phyloP scores from a whole-genome alignment of 2,113 vertebrate genomes.

The Sander lucioperca region DNA sequence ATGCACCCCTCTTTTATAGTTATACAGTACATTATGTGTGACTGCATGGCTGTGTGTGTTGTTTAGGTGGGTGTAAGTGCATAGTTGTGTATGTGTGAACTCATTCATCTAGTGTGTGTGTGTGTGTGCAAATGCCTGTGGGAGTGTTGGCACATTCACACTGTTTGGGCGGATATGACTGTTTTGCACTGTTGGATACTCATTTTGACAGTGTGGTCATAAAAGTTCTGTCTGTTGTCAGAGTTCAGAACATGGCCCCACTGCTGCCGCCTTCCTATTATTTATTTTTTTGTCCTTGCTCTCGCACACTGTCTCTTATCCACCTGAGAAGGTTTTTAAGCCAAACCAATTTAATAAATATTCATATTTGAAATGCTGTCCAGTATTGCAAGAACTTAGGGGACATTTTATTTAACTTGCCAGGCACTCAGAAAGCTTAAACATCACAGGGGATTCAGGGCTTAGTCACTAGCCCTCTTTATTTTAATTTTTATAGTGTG shows the following conservation, averaged over 20 bases:
- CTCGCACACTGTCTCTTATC: slow-evolving; percentile 48
- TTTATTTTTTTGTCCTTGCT: slow-evolving; percentile 64
- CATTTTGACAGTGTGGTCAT: slow-evolving; percentile 69
- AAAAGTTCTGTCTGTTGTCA: slow-evolving; percentile 67
- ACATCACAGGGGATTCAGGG: slow-evolving; percentile 58
- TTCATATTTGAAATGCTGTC: slow-evolving; percentile 68
- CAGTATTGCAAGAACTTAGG: slow-evolving; percentile 54
- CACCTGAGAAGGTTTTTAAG: slow-evolving; percentile 60
- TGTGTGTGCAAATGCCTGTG: slow-evolving; percentile 38
- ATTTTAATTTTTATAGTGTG: slow-evolving; percentile 70
- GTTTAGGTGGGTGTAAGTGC: slow-evolving; percentile 49
- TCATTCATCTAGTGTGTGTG: slow-evolving; percentile 30
- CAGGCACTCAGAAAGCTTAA: slow-evolving; percentile 61
- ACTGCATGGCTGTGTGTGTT: slow-evolving; percentile 20
- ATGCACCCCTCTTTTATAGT: not conserved
- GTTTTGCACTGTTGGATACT: slow-evolving; percentile 59
- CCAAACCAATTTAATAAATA: slow-evolving; percentile 68
- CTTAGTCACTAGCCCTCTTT: slow-evolving; percentile 63
- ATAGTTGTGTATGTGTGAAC: slow-evolving; percentile 3
- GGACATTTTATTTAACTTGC: slow-evolving; percentile 68
- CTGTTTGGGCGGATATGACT: slow-evolving; percentile 58
- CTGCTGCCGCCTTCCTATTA: slow-evolving; percentile 44
- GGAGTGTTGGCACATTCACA: slow-evolving; percentile 63
- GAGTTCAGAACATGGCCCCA: slow-evolving; percentile 63
- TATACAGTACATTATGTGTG: slow-evolving; percentile 14